Evolutionary conservation across 2,888 invertebrate genomes (phyloP).

Genomic region (Malthinus seriepunctatus): DNA sequence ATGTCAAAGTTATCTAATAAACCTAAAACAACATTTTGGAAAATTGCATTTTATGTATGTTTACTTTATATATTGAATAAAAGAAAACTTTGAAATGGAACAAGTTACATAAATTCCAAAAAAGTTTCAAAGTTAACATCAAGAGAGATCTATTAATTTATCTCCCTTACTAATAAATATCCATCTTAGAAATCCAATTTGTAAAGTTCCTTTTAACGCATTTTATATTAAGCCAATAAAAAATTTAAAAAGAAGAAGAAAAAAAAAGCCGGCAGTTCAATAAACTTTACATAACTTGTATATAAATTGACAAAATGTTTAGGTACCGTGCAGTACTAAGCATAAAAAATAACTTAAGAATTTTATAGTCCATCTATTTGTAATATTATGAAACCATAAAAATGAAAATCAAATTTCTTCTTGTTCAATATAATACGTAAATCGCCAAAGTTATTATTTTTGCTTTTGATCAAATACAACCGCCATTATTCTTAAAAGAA

Average conservation of each 20-base stretch:
- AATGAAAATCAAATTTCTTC: background rate
- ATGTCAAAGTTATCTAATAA: no score
- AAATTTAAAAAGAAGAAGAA: slow-evolving; percentile 1
- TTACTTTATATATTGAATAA: background rate
- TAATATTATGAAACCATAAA: background rate
- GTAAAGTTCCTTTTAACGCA: slow-evolving; percentile 13
- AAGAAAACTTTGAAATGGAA: background rate
- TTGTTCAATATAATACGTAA: slow-evolving; percentile 2
- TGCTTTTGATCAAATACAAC: slow-evolving; percentile 11
- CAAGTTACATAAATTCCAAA: slow-evolving; percentile 19
- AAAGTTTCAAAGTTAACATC: slow-evolving; percentile 19
- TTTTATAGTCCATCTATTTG: background rate
- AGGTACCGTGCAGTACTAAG: no score
- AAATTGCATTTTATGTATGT: slow-evolving; percentile 1
- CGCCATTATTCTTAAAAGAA: slow-evolving; percentile 18
- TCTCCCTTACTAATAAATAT: slow-evolving; percentile 22
- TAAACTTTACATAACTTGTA: slow-evolving; percentile 4
- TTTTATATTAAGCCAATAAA: slow-evolving; percentile 9
- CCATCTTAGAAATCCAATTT: slow-evolving; percentile 23
- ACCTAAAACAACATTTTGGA: background rate
- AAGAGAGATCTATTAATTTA: slow-evolving; percentile 25
- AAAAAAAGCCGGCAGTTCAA: slow-evolving; percentile 6
- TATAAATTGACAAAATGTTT: no score
- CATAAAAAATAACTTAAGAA: background rate
- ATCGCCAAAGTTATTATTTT: slow-evolving; percentile 9